Evolutionary conservation across 2,113 vertebrate genomes (phyloP), one percentile per base, ranked within the genome.

Genomic region (Philantomba maxwellii): DNA sequence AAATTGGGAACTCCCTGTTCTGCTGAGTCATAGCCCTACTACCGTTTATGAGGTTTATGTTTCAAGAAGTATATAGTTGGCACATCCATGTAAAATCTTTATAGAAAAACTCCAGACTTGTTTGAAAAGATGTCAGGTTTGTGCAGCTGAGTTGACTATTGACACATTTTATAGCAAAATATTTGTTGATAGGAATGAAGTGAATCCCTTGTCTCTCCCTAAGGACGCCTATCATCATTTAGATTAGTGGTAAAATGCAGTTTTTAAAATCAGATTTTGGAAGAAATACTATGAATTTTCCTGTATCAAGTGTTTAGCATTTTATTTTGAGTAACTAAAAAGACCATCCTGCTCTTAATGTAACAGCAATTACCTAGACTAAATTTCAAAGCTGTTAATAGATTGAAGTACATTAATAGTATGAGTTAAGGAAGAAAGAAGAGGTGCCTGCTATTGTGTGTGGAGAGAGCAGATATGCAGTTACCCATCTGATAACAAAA

Each of bases 261-360:
- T 80, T 95, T 94, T 78, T 15, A 62, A 86, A 78, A 12, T 92
- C 73, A 47, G 36, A 73, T 45, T 95, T 95, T 51, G 51, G 75
- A 94, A 94, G 43, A 5, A 36, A 81, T 70, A 47, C 7, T 62
- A 26, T 87, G 10, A 84, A 17, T 78, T 78, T 97, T 94, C 6
- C 26, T 73, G 7, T 51, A 70, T 3, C 70, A 55, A 55, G 30
- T 66, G 36, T 45, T 87, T 21, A 64, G 51, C 53, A 26, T 83
- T 86, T 95, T 94, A 75, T 81, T 89, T 87, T 53, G 39, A 90
- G 36, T 87, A 89, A 94, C 49, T 86, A 94, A 93, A 96, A 96
- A 90, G 43, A 86, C 57, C 13, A 43, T 15, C 6, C 21, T 70
- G 28, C 75, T 93, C 19, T 89, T 94, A 90, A 53, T 87, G 89